Conservation (phyloP, 2,113 vertebrate species). For the Mesembrinibis cayennensis region DNA sequence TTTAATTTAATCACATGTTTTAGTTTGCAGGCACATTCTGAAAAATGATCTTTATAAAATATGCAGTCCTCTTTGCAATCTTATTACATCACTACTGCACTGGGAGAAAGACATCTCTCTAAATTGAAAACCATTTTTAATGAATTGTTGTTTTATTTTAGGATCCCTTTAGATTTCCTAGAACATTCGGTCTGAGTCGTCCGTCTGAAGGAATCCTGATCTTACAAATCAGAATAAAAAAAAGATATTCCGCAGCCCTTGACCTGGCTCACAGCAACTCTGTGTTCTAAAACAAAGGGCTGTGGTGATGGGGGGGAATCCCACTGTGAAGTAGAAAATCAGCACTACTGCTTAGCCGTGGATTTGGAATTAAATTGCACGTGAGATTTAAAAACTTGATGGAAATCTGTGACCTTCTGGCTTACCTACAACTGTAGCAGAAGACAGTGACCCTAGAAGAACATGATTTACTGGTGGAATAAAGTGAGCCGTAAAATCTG, state of each 20-base stretch:
- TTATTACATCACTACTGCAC: constrained; percentile 6
- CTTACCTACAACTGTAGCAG: background rate
- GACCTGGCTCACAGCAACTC: background rate
- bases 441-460: constrained; percentile 4
- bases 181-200: background rate
- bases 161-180: constrained; percentile 21
- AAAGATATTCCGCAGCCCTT: background rate
- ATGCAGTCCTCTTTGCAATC: background rate
- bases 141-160: constrained; percentile 59
- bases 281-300: constrained; percentile 5
- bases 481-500: background rate
- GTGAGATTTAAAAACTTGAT: background rate
- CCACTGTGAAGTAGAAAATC: background rate
- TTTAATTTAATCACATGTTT: constrained; percentile 41
- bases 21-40: constrained; percentile 34
- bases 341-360: background rate
- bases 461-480: background rate
- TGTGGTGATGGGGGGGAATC: background rate
- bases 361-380: background rate
- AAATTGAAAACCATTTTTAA: constrained; percentile 55
- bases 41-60: constrained; percentile 56
- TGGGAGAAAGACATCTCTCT: constrained; percentile 16
- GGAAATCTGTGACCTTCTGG: constrained; percentile 12
- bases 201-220: constrained; percentile 9
- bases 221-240: background rate